Base-by-base conservation (phyloP, 2,113 vertebrate species). In the Aspidoscelis tigris region DNA sequence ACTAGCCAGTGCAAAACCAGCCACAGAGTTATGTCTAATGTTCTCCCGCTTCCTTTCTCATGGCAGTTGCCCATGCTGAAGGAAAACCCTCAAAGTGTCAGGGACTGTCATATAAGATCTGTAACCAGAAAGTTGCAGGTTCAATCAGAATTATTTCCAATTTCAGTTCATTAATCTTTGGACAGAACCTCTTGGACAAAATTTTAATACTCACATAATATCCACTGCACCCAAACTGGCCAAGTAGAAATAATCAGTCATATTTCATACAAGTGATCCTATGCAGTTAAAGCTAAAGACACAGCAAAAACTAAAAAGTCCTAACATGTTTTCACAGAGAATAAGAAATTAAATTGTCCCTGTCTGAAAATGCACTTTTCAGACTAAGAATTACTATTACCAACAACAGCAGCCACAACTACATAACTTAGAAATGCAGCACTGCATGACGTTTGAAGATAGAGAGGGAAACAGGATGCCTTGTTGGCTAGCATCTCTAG, bases 361-460 rank as follows among this genome's bases (percentile, higher is more conserved):
- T 50, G 43, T 53, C 82, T 77, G 69, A 61, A 80, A 83, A 66
- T 24, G n/a, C 76, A 86, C 88, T 53, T 80, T 86, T 20, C 39
- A 79, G 39, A 86, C 71, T 50, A 82, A 88, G 10, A 89, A 86
- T 87, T 64, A 39, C 8, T 50, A 50, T 9, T 26, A 24, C 47
- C 24, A 26, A 39, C 33, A 0, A 20, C 89, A 80, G 18, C 86
- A 50, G 47, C 47, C 47, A 50, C 47, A 70, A 83, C 82, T 14
- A 65, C 39, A 43, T 21, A 33, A 71, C 1, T 79, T 76, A 83
- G 74, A 88, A 53, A 81, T 64, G 74, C 14, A 10, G 47, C 8
- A 50, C 8, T 50, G 80, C 4, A 39, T 7, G 76, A 3, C 55
- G 16, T 61, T 88, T 8, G n/a, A 88, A 74, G 26, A 89, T 9